Evolutionary conservation across 2,888 invertebrate species (phyloP), one percentile per base, ranked within the genome.

Genomic region (Malthinus flaveolus): DNA sequence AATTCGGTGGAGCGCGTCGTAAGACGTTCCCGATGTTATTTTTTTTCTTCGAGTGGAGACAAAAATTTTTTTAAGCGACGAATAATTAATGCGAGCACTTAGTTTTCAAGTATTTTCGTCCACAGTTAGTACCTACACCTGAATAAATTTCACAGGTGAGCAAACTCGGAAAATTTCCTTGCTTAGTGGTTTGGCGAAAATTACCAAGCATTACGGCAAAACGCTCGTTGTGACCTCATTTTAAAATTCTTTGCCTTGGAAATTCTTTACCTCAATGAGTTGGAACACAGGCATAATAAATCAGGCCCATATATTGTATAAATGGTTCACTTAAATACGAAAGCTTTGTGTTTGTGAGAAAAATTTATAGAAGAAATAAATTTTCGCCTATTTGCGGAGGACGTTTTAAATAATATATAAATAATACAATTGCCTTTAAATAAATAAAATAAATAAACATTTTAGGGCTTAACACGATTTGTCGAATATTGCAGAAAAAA

Each of bases 291-390:
- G 54, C 53, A 59, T 54, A 51, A 60, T 60, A 60, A 60, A 60
- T 60, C 60, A 60, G 53, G 32, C 60, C 35, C 50, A 50, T 60
- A 23, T 23, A 23, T 23, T 23, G 23, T 23, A 65, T 62, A 66
- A 66, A 62, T 60, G 66, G 59, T 61, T 59, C 62, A 39, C 53
- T 65, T 65, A 65, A 65, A 62, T 63, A 63, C 60, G 54, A 59
- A 23, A 23, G 23, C 39, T 49, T 59, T n/a, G 55, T 63, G 63
- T 64, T 65, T 65, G 65, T 63, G 60, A 62, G 63, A 64, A 56
- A 23, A 66, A 64, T 66, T 66, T 66, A 66, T 66, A 52, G 54
- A 48, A 12, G 33, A 53, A 56, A 62, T 65, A 65, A 65, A 65
- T 65, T 64, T 59, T 58, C 58, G 32, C 55, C 57, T 58, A 61